These are phyloP conservation scores for Stegostoma tigrinum DNA, from an alignment of 2,113 vertebrate genomes.

Conservation along the genomic window DNA sequence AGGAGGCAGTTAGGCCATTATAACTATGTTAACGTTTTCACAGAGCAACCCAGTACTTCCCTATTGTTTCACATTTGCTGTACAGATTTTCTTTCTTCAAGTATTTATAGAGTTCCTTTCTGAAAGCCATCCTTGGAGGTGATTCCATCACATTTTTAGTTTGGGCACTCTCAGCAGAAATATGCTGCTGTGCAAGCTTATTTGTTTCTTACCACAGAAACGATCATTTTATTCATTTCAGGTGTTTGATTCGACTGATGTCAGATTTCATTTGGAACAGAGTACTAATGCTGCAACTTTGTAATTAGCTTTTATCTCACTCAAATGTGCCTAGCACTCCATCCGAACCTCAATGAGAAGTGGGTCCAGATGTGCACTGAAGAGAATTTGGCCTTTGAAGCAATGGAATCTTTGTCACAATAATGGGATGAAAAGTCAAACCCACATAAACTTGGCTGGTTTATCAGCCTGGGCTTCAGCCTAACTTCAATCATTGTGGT, in stretches of 20 bases:
- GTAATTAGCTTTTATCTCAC: not conserved
- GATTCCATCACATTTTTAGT: not conserved
- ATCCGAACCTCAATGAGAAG: not conserved
- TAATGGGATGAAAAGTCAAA: not conserved
- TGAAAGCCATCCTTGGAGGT: not conserved
- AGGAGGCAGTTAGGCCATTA: not conserved
- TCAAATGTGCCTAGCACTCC: not conserved
- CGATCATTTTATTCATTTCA: not conserved
- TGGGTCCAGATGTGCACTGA: not conserved
- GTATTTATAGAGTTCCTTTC: not conserved
- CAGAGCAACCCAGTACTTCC: too few species aligned
- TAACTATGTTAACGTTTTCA: too few species aligned
- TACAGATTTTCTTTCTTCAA: not conserved
- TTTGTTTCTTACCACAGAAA: not conserved
- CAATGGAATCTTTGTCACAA: slow-evolving; percentile 23
- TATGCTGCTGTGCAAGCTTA: not conserved
- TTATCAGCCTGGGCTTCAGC: not conserved
- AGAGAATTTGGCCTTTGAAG: not conserved
- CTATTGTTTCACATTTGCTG: too few species aligned
- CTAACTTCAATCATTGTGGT: slow-evolving; percentile 15
- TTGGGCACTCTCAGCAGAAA: not conserved
- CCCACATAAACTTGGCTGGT: slow-evolving; percentile 26
- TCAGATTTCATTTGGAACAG: not conserved
- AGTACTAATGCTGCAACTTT: not conserved
- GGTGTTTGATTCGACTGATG: not conserved